Base-by-base conservation (phyloP, 2,797 vertebrate species). In the Rhabdomys pumilio region DNA sequence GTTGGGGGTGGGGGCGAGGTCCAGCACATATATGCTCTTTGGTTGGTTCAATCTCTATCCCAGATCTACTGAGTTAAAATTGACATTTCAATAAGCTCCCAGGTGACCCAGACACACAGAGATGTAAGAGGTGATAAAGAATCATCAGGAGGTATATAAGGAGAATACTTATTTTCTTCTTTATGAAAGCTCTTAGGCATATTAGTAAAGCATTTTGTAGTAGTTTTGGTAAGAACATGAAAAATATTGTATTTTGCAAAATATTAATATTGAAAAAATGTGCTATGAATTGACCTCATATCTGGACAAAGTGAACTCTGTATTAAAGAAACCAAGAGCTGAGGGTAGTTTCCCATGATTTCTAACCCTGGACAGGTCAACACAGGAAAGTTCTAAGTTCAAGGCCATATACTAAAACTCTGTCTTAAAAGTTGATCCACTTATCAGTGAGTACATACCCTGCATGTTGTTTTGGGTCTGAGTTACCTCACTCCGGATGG, bases 171-270 rank as follows among this genome's bases (percentile, higher is more conserved):
- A 38, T 44, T 63, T 79, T 90, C 19, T 77, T n/a, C 79, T 55
- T 38, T 4, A 29, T 24, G 88, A 83, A 63, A 75, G 55, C 19
- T 19, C 38, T 91, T 90, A 75, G 47, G 94, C 65, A 93, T 2
- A 88, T 87, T 91, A 84, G 15, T 17, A 73, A 94, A 73, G 15
- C 31, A n/a, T 38, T 90, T 63, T 44, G 12, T 89, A 80, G 69
- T 72, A 72, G 57, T 95, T 95, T 84, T 91, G 69, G 22, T 61
- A 44, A 95, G 34, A 86, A 12, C 2, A 79, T 86, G 15, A 83
- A 67, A 84, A 91, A 82, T 44, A 65, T 61, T 55, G 67, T 61
- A 12, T 59, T 72, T 97, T 90, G 63, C 6, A 80, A 95, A 79
- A 86, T 55, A 81, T 38, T 91, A 77, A 81, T 75, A 41, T 92